Base-by-base conservation (phyloP, 1,140 invertebrate species). In the Hesperophylax magnus region DNA sequence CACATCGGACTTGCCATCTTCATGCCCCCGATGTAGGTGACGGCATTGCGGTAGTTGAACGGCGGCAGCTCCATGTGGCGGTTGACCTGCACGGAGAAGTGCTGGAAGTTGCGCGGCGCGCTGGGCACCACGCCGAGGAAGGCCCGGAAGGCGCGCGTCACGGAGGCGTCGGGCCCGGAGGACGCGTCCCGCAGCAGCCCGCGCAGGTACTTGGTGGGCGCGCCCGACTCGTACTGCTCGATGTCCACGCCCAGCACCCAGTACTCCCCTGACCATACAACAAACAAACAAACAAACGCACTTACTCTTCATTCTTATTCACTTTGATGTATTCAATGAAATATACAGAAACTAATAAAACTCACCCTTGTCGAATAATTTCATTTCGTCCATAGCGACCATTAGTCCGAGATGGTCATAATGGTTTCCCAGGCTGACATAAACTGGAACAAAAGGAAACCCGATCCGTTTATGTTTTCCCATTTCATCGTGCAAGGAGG, bases 231-330 rank as follows among this genome's bases (percentile, higher is more conserved):
- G 87, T 97, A 97, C 83, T 96, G 95, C 85, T 97, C 95, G 2
- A 96, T 93, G 85, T 98, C 96, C 5, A 99, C 94, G 15, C 97
- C 97, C 22, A 98, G 93, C 4, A 97, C 95, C 84, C 95, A 95
- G 87, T 98, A 98, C 86, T 98, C 94, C 0, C 96, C 96, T 94
- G 88, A 76, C 85, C 81, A 87, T 74, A 76, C 1, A 9, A 39
- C 34, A 6, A 47, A 47, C 11, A 47, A 11, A 47, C 11, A 47
- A 27, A 11, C 11, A 14, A 34, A 34, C 39, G 14, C 39, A 14
- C 8, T 14, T 11, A 34, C 8, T 6, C 7, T 8, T 34, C 8
- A 34, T 8, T 7, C 34, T 34, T 8, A 34, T 8, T 39, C 3
- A 8, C 7, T 27, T 27, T 5, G 27, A 27, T 27, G 27, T 27